phyloP scores from a whole-genome alignment of 2,888 invertebrate species.

The Apoda limacodes region DNA sequence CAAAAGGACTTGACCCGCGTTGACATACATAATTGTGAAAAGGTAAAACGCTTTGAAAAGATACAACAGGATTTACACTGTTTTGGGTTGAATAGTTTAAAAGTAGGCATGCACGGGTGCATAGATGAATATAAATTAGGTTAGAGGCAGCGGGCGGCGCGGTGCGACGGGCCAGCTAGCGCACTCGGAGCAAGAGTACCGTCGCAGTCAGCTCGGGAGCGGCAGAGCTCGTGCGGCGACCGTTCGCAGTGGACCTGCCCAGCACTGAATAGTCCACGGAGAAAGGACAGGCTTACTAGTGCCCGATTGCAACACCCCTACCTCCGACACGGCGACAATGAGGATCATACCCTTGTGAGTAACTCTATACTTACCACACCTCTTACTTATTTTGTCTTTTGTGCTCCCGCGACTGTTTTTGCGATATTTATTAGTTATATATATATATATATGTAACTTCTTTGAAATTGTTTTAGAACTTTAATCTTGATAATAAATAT shows the following conservation, averaged over 20 bases:
- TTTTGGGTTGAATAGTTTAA: slow-evolving; percentile 24
- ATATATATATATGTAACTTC: no score
- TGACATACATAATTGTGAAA: no score
- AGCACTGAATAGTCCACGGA: slow-evolving; percentile 38
- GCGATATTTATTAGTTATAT: no score
- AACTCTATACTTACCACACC: slow-evolving; percentile 7
- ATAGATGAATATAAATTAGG: slow-evolving; percentile 43
- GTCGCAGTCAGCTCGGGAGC: slow-evolving; percentile 33
- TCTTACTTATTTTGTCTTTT: slow-evolving; percentile 8
- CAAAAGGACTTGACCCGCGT: no score
- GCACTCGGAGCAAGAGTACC: slow-evolving; percentile 32
- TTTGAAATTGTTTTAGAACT: no score
- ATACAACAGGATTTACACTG: slow-evolving; percentile 34
- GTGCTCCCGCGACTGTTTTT: slow-evolving; percentile 40
- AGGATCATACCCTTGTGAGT: slow-evolving; percentile 58
- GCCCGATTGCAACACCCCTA: slow-evolving; percentile 35
- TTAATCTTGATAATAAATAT: no score
- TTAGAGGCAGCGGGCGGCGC: slow-evolving; percentile 29
- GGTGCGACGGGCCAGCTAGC: slow-evolving; percentile 26
- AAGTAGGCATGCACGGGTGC: no score
- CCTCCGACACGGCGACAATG: slow-evolving; percentile 34
- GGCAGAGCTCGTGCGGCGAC: slow-evolving; percentile 56
- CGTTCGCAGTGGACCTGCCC: slow-evolving; percentile 53
- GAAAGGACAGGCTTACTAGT: slow-evolving; percentile 45
- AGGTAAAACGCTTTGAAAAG: no score